Evolutionary conservation across 2,888 invertebrate genomes (phyloP), one percentile per base, ranked within the genome.

Genomic region (Synanthedon andrenaeformis): DNA sequence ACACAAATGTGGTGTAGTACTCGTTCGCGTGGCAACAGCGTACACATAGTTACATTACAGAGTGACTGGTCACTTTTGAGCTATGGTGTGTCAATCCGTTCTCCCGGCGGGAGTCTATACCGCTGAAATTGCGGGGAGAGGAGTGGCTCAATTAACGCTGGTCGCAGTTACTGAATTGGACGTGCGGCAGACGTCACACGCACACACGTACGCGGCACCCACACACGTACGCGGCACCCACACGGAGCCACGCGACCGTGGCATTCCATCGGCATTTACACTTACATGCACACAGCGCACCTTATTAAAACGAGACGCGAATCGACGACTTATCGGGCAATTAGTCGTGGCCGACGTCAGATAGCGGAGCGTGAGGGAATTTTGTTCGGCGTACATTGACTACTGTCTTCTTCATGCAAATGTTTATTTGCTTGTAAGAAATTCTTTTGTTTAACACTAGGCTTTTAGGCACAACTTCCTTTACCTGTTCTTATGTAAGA

Each of bases 291-390:
- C 70, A 79, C 80, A 75, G 80, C 79, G 79, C 79, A 84, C 86
- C 86, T 86, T 86, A 87, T 87, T 87, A 86, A 86, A 86, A 86
- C 85, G 86, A 86, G 86, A 85, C 82, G 82, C 82, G 82, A 85
- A 86, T 86, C 84, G 85, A 82, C 86, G 85, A 85, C 83, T 87
- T 87, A 86, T 86, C 86, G 86, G 82, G 80, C 86, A 86, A 86
- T 86, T 87, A 87, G 85, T 85, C 79, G 82, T 77, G 76, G 76
- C 76, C 73, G 76, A 76, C 80, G 76, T 79, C 81, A 79, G 79
- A 78, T 74, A 70, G 70, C 76, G 66, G 69, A 62, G 64, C 74
- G 82, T 65, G 59, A 54, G 61, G 58, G 62, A 71, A 66, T 71
- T 67, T 61, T 72, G 70, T 74, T 71, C 64, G 60, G 59, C 63